phyloP scores from a whole-genome alignment of 2,888 invertebrate genomes.

The Eristalinus sepulchralis region DNA sequence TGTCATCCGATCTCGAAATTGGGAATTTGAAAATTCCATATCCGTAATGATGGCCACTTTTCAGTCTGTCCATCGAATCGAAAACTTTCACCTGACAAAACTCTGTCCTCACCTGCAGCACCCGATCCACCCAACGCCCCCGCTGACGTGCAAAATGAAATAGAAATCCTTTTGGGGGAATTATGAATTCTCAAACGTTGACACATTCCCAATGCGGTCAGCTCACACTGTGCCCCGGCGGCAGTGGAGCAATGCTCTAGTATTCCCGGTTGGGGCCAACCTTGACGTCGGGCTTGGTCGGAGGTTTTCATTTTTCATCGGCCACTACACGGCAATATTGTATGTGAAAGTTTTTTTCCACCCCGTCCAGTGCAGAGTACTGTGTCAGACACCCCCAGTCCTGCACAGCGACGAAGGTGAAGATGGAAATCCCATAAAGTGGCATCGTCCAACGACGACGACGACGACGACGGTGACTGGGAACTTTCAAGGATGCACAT shows the following conservation, averaged over 20 bases:
- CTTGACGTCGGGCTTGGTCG: slow-evolving; percentile 51
- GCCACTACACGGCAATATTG: slow-evolving; percentile 13
- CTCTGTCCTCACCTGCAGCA: slow-evolving; percentile 5
- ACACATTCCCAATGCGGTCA: slow-evolving; percentile 9
- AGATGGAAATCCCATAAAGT: slow-evolving; percentile 23
- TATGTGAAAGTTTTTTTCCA: slow-evolving; percentile 30
- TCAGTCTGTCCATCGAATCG: slow-evolving; percentile 3
- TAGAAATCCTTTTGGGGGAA: slow-evolving; percentile 32
- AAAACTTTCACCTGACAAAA: slow-evolving; percentile 55
- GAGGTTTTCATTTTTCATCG: slow-evolving; percentile 52
- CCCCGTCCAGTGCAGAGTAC: slow-evolving; percentile 26
- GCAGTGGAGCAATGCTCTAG: slow-evolving; percentile 12
- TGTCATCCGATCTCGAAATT: slow-evolving; percentile 42
- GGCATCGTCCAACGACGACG: slow-evolving; percentile 11
- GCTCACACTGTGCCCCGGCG: neutral
- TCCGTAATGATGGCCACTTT: slow-evolving; percentile 43
- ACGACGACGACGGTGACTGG: slow-evolving; percentile 2
- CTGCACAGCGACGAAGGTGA: neutral
- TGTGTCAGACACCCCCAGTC: neutral
- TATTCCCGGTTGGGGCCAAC: slow-evolving; percentile 38
- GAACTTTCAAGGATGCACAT: slow-evolving; percentile 45
- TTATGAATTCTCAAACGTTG: slow-evolving; percentile 44
- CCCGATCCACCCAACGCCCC: neutral
- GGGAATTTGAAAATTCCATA: slow-evolving; percentile 27
- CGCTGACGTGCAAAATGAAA: slow-evolving; percentile 2